phyloP scores from a whole-genome alignment of 2,113 vertebrate genomes.

The Pseudorectes ferrugineus region DNA sequence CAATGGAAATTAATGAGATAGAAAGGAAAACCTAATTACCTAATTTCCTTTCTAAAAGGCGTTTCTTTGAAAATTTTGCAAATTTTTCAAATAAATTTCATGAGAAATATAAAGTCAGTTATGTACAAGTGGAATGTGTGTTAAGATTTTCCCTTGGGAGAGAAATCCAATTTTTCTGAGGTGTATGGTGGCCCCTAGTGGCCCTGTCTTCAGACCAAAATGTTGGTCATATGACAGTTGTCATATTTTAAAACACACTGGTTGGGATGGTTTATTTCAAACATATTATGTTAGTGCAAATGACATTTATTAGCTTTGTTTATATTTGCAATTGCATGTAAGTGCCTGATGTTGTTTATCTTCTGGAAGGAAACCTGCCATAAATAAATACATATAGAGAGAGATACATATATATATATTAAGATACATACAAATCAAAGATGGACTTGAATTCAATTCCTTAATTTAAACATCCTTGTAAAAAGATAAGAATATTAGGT shows the following conservation, averaged over 20 bases:
- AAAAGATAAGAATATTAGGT: background rate
- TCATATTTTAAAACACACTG: background rate
- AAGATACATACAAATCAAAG: background rate
- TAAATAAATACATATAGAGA: background rate
- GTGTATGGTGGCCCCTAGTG: constrained; percentile 50
- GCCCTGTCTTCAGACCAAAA: background rate
- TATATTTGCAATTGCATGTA: background rate
- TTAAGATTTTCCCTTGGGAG: background rate
- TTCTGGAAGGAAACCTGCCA: background rate
- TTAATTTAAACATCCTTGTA: background rate
- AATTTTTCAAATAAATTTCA: background rate
- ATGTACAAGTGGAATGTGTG: background rate
- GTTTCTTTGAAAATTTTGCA: background rate
- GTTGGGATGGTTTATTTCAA: background rate
- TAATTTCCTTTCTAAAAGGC: fast-evolving
- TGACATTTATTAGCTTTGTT: background rate
- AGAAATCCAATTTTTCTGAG: background rate
- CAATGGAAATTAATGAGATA: background rate
- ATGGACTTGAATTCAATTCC: background rate
- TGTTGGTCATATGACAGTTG: background rate
- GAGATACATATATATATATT: background rate
- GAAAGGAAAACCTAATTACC: background rate
- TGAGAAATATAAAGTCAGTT: background rate
- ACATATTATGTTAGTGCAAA: background rate
- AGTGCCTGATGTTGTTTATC: background rate